Conservation (phyloP, 30 jellyfish, hydroid and myxozoan species). For the Rhopilema esculentum region DNA sequence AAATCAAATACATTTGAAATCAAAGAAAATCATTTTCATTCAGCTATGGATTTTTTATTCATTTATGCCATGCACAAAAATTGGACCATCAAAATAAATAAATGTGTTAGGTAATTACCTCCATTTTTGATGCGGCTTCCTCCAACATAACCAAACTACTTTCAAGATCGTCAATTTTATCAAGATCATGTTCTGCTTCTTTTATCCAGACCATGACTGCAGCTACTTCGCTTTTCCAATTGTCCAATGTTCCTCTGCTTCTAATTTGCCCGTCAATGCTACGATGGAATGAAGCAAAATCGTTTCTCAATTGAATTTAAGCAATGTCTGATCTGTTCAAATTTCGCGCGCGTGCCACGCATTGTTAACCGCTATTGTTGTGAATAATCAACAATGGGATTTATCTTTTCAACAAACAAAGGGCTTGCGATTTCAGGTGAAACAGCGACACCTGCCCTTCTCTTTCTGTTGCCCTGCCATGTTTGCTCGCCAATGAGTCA, state of each 20-base stretch:
- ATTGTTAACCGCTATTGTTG: constrained; percentile 13
- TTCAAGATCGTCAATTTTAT: constrained; percentile 57
- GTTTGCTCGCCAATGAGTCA: not conserved
- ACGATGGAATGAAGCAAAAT: constrained; percentile 53
- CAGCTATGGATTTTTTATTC: no score
- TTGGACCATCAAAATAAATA: not conserved
- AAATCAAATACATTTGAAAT: no score
- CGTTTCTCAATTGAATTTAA: constrained; percentile 7
- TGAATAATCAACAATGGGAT: not conserved
- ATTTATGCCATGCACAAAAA: no score
- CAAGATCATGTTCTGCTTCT: constrained; percentile 49
- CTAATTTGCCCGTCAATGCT: constrained; percentile 59
- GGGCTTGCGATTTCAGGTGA: not conserved
- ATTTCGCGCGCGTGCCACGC: constrained; percentile 76
- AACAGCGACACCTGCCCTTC: not conserved
- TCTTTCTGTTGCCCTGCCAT: not conserved
- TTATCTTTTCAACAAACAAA: not conserved
- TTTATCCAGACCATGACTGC: constrained; percentile 72
- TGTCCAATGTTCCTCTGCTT: constrained; percentile 32
- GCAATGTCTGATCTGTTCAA: not conserved
- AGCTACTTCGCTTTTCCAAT: constrained; percentile 50
- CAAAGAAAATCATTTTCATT: no score
- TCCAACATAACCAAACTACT: constrained; percentile 66
- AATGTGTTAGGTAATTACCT: constrained; percentile 12
- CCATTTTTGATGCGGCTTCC: constrained; percentile 64